Evolutionary conservation across 2,797 vertebrate species (phyloP), one percentile per base, ranked within the genome.

Genomic region (Sebastes melanostomus): DNA sequence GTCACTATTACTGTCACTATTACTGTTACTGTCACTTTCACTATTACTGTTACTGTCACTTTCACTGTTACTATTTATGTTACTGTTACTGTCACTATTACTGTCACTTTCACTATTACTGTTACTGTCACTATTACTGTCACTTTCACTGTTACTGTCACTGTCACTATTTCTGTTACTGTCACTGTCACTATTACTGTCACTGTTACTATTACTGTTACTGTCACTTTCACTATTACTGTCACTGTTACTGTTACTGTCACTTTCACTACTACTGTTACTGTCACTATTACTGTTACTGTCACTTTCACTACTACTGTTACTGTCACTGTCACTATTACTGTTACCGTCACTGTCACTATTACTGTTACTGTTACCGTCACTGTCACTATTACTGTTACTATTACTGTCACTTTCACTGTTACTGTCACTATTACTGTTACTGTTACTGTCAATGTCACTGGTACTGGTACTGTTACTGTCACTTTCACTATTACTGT

Each of bases 31-130:
- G 2, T 29, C 1, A 29, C 29, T 30, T 0, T 29, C 0, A 29
- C 29, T 29, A 0, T 29, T 2, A 6, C 27, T 29, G 1, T 29
- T 1, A 29, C 29, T 29, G 1, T 29, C 5, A 29, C 27, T 29
- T 0, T 29, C 1, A 29, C 29, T 29, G 0, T 4, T 0, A 27
- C 25, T 27, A 1, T 25, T 2, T 3, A 3, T 25, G 1, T 27
- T 0, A 5, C 4, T 27, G 1, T 27, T 1, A 4, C 27, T 5
- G 4, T 27, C 0, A 5, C 5, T 27, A 0, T 27, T 5, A 27
- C 27, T 5, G 27, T 27, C 4, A 27, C 27, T 27, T 0, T 29
- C 27, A 29, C 27, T 27, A 4, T 27, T 4, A 4, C 27, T 27
- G 27, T 27, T 1, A 27, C 27, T 29, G 0, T 29, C 0, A 29